A percentile compares a stretch with the other conserved stretches of the same genome.
Evolutionary conservation across 1,140 invertebrate species (phyloP).

Genomic region (Listronotus oregonensis): DNA sequence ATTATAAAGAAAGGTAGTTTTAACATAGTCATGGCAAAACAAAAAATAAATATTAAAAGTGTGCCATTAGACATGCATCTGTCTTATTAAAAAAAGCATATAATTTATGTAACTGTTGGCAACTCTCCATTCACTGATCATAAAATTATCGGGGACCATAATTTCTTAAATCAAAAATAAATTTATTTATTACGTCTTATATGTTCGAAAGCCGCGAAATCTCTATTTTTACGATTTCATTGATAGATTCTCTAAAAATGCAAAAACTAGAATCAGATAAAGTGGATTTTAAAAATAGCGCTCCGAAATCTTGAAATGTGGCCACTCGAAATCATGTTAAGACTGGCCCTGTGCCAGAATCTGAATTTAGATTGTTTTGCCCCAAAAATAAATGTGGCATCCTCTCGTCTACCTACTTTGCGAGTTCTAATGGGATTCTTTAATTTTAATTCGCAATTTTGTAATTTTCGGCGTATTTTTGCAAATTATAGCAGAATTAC

Average conservation of each 20-base stretch:
- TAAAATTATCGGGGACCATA: too few species aligned
- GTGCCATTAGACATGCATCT: too few species aligned
- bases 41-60: too few species aligned
- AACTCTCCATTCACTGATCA: too few species aligned
- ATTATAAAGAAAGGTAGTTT: too few species aligned
- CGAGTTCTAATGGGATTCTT: slow-evolving; percentile 16
- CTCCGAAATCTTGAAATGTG: slow-evolving; percentile 22
- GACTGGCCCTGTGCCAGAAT: slow-evolving; percentile 28
- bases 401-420: slow-evolving; percentile 20
- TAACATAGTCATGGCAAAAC: too few species aligned
- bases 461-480: too few species aligned
- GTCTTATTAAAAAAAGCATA: too few species aligned
- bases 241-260: neutral
- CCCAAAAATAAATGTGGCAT: slow-evolving; percentile 35
- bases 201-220: neutral
- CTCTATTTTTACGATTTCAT: slow-evolving; percentile 7
- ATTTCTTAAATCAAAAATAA: too few species aligned
- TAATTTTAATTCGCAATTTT: neutral
- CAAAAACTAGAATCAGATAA: slow-evolving; percentile 4
- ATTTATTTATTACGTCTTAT: too few species aligned
- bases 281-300: slow-evolving; percentile 24
- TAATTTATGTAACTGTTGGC: too few species aligned
- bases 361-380: slow-evolving; percentile 33
- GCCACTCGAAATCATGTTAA: slow-evolving; percentile 5
- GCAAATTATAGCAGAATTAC: too few species aligned